Evolutionary conservation across 1,140 invertebrate species (phyloP).

Genomic region (Batillaria attramentaria): DNA sequence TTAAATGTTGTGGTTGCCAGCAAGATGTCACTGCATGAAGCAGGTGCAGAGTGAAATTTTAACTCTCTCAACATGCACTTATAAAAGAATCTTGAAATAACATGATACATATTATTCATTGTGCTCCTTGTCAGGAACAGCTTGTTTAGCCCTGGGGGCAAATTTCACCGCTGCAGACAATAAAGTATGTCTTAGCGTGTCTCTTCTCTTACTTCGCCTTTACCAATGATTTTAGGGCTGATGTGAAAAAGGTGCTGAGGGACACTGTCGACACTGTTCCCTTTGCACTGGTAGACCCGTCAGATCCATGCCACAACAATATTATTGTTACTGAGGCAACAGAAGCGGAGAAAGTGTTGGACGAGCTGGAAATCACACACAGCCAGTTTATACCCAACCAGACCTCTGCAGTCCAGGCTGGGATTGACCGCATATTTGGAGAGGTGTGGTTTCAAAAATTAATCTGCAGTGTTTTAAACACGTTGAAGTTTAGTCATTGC

Average conservation of each 20-base stretch:
- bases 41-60: not conserved
- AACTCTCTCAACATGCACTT: not conserved
- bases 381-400: slow-evolving; percentile 55
- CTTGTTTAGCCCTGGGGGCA: not conserved
- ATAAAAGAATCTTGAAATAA: no score
- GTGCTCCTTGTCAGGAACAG: not conserved
- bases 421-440: slow-evolving; percentile 63
- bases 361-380: slow-evolving; percentile 56
- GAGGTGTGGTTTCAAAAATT: slow-evolving; percentile 46
- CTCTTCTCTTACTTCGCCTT: no score
- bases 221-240: slow-evolving; percentile 56
- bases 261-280: slow-evolving; percentile 55
- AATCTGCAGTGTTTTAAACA: not conserved
- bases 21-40: not conserved
- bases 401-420: slow-evolving; percentile 43
- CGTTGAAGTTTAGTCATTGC: not conserved
- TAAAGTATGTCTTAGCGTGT: not conserved
- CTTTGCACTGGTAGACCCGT: slow-evolving; percentile 45
- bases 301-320: slow-evolving; percentile 19
- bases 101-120: not conserved
- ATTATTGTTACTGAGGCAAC: slow-evolving; percentile 55
- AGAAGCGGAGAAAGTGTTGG: slow-evolving; percentile 52
- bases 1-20: no score
- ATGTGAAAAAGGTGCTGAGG: slow-evolving; percentile 53
- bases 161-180: not conserved